phyloP scores from a whole-genome alignment of 2,113 vertebrate genomes.

The Ageneiosus marmoratus region DNA sequence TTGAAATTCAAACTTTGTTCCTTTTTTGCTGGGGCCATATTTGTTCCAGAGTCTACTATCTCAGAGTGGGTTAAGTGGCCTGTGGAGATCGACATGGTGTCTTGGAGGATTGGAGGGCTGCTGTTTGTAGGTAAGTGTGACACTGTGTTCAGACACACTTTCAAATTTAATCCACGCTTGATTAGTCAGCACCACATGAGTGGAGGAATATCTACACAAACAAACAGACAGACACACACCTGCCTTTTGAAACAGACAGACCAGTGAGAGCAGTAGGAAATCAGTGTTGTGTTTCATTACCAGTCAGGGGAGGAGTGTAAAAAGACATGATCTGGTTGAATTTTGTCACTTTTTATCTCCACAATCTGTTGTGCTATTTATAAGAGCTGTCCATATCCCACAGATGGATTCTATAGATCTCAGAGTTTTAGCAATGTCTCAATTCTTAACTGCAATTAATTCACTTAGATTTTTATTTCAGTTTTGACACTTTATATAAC shows the following conservation, averaged over 20 bases:
- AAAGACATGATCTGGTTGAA: slow-evolving; percentile 32
- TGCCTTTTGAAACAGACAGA: slow-evolving; percentile 24
- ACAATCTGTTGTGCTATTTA: slow-evolving; percentile 11
- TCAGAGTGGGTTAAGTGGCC: slow-evolving; percentile 76
- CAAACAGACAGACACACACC: slow-evolving; percentile 23
- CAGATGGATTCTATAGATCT: slow-evolving; percentile 15
- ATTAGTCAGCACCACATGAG: slow-evolving; percentile 37
- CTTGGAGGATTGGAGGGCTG: slow-evolving; percentile 72
- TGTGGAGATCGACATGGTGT: slow-evolving; percentile 71
- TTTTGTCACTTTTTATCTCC: slow-evolving; percentile 26
- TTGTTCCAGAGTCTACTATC: slow-evolving; percentile 72
- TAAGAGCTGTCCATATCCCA: not conserved
- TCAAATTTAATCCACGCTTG: slow-evolving; percentile 33
- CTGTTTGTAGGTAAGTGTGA: slow-evolving; percentile 83
- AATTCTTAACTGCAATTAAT: slow-evolving; percentile 22
- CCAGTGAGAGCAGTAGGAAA: slow-evolving; percentile 4
- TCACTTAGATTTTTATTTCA: not conserved
- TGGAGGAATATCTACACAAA: slow-evolving; percentile 20
- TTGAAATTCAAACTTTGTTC: slow-evolving; percentile 66
- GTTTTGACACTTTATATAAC: not conserved
- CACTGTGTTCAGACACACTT: slow-evolving; percentile 37
- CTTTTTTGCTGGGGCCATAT: slow-evolving; percentile 67
- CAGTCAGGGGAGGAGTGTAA: slow-evolving; percentile 53
- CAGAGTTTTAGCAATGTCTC: not conserved
- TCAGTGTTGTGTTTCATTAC: slow-evolving; percentile 61